Evolutionary conservation across 2,888 invertebrate genomes (phyloP), one percentile per base, ranked within the genome.

Genomic region (Therioaphis trifolii): DNA sequence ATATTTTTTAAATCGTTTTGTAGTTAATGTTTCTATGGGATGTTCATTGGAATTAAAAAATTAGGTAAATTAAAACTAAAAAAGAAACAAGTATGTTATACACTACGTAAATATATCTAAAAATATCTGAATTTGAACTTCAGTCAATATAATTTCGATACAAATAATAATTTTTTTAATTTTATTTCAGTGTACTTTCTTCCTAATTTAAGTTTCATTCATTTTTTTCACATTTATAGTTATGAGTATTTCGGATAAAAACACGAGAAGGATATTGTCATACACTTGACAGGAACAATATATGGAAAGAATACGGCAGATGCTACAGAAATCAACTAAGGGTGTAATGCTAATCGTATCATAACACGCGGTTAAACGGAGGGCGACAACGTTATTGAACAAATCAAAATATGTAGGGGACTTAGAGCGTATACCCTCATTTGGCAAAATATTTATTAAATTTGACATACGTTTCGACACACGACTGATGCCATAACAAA

Each of bases 261-360:
- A 29, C n/a, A n/a, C 3, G 46, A 49, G 29, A 46, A 14, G 11
- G 21, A 79, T 58, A 61, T 12, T 49, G 61, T 72, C 35, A 72
- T 82, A 72, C 80, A 82, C 80, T 82, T 82, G 80, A 72, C 35
- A 35, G 9, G 49, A 82, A 61, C 63, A 72, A 40, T 55, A 49
- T 40, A 46, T 46, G 46, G 21, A 63, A 49, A 46, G 80, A 21
- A 72, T 72, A 69, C 24, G 63, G 72, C 80, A 82, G 80, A 82
- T 82, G 80, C 72, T 82, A 35, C 35, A 35, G 61, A 21, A 72
- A 61, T 82, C 72, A 72, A 63, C 72, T 82, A 52, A 49, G 80
- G 80, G 80, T 82, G 80, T 63, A 82, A 82, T 82, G 80, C 80
- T 82, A 82, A 82, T 82, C 80, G 80, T 82, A 82, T 82, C 80